Conservation (phyloP, 2,113 vertebrate species). For the Apistogramma diplotaenia region DNA sequence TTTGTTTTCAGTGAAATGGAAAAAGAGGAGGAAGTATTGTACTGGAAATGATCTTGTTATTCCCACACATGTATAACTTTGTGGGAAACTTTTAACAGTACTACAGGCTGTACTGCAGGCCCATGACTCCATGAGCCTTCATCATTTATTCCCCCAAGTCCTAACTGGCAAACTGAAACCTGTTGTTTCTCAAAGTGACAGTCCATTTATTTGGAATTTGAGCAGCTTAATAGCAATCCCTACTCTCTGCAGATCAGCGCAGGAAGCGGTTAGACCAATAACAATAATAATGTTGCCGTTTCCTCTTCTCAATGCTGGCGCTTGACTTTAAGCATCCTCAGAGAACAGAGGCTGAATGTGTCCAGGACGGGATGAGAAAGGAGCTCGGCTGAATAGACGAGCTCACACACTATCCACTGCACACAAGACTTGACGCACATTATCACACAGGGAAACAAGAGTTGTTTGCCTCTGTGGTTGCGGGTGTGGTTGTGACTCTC, state of each 20-base stretch:
- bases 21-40: slow-evolving; percentile 18
- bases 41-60: slow-evolving; percentile 10
- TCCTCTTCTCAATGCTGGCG: neutral
- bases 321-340: neutral
- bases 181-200: slow-evolving; percentile 43
- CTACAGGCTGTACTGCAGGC: neutral
- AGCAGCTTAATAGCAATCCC: slow-evolving; percentile 35
- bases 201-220: slow-evolving; percentile 39
- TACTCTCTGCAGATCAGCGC: slow-evolving; percentile 37
- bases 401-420: neutral
- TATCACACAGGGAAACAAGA: neutral
- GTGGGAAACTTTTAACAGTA: neutral
- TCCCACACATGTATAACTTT: neutral
- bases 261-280: neutral
- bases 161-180: slow-evolving; percentile 39
- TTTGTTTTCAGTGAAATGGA: slow-evolving; percentile 14
- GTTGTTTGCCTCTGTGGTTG: slow-evolving; percentile 50
- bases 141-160: neutral
- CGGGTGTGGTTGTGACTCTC: slow-evolving; percentile 44
- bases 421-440: neutral
- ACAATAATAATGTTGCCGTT: slow-evolving; percentile 12
- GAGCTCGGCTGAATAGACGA: neutral
- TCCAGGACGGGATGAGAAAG: neutral
- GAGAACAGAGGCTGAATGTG: neutral
- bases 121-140: neutral